Base-by-base conservation (phyloP, 2,888 invertebrate species). In the Galerucella pusilla region DNA sequence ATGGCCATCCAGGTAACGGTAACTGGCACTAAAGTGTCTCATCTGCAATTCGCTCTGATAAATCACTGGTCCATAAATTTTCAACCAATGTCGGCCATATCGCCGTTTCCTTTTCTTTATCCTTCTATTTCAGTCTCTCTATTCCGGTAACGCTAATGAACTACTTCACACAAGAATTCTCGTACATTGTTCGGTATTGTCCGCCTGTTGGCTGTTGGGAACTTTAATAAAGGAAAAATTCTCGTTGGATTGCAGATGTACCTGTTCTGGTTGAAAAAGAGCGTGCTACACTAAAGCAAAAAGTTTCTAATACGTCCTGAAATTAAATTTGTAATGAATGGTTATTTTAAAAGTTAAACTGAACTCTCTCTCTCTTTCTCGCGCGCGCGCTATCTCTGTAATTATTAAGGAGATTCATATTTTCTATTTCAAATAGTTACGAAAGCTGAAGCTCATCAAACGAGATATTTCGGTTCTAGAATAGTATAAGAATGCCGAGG, bases 41-140 rank as follows among this genome's bases (percentile, higher is more conserved):
- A 86, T 86, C 85, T 86, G 85, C 86, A 86, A 86, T 86, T 86
- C 84, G 81, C 81, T 74, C 84, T 86, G 86, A 86, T 86, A 86
- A 86, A 86, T 86, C 84, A 81, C 80, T 80, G 77, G 77, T 82
- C 82, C 80, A 85, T 86, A 85, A 86, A 86, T 86, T 83, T 79
- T 66, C 78, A 57, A 71, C 71, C 66, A 71, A 65, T 66, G 71
- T 65, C 57, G 52, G 46, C 57, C 66, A 46, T 65, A 16, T 65
- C 73, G 74, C 70, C 63, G 45, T 46, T 54, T 72, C 70, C 57
- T 28, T 67, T 71, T 59, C 35, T 52, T 16, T 49, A 49, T 49
- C 66, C 28, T 42, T 64, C 49, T 20, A 35, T 28, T 45, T 63
- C 63, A 16, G 28, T 70, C 63, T 42, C 63, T 67, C 54, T 7